Evolutionary conservation across 2,888 invertebrate genomes (phyloP).

Genomic region (Microdon myrmicae): DNA sequence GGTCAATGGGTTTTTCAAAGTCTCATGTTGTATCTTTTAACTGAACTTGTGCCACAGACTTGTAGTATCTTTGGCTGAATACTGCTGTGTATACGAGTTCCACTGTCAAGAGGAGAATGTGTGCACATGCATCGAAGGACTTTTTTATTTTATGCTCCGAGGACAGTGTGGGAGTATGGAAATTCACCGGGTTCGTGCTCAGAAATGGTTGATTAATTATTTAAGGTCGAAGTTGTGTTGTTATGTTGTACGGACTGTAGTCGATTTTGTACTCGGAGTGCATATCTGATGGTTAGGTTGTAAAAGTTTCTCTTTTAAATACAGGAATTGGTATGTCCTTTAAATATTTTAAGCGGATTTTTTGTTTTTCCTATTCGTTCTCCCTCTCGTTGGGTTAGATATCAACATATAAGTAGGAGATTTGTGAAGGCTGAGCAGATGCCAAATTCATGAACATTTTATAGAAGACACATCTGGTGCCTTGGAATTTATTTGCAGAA

Average conservation of each 20-base stretch:
- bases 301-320: slow-evolving; percentile 6
- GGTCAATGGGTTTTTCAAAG: slow-evolving; percentile 51
- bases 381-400: slow-evolving; percentile 4
- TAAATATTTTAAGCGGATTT: slow-evolving; percentile 20
- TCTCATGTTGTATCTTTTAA: slow-evolving; percentile 45
- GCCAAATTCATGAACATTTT: too few relatives aligned
- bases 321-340: slow-evolving; percentile 15
- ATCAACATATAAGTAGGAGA: slow-evolving; percentile 4
- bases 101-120: slow-evolving; percentile 24
- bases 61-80: slow-evolving; percentile 5
- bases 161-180: slow-evolving; percentile 17
- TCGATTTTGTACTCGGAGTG: slow-evolving; percentile 17
- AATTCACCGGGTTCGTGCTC: slow-evolving; percentile 27
- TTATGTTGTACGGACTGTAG: slow-evolving; percentile 10
- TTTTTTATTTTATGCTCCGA: slow-evolving; percentile 15
- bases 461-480: too few relatives aligned
- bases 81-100: slow-evolving; percentile 1
- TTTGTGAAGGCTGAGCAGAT: too few relatives aligned
- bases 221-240: slow-evolving; percentile 26
- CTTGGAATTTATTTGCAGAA: too few relatives aligned
- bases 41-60: slow-evolving; percentile 49
- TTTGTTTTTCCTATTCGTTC: slow-evolving; percentile 15
- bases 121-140: slow-evolving; percentile 30
- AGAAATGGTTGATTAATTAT: slow-evolving; percentile 46
- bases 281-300: slow-evolving; percentile 6